These are phyloP conservation scores for Phasianus colchicus DNA, from an alignment of 2,113 vertebrate genomes.

Conservation along the genomic window DNA sequence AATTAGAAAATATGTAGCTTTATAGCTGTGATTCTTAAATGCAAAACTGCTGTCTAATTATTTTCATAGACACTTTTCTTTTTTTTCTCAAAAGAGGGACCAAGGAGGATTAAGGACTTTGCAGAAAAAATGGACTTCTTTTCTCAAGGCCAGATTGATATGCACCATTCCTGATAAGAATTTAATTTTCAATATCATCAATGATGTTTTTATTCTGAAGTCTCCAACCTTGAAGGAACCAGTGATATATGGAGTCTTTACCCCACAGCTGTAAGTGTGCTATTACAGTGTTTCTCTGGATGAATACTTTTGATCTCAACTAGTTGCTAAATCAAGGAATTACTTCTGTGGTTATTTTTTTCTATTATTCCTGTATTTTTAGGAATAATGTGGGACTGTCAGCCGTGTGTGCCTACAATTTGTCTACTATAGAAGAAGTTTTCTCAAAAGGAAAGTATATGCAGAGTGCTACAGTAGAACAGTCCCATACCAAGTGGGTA, in stretches of 20 bases:
- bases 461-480: constrained; percentile 95
- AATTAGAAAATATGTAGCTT: background rate
- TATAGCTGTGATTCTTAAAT: background rate
- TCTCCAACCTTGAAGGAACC: constrained; percentile 82
- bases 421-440: constrained; percentile 87
- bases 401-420: constrained; percentile 91
- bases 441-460: constrained; percentile 96
- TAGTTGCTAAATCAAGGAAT: background rate
- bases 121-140: constrained; percentile 98
- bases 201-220: constrained; percentile 91
- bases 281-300: background rate
- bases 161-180: constrained; percentile 92
- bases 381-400: constrained; percentile 95
- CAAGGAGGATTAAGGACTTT: constrained; percentile 92
- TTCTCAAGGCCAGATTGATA: constrained; percentile 94
- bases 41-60: background rate
- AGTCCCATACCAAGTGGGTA: constrained; percentile 96
- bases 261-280: constrained; percentile 91
- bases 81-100: constrained; percentile 84
- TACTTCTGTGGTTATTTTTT: background rate
- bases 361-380: background rate
- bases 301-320: background rate
- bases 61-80: background rate
- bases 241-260: constrained; percentile 93
- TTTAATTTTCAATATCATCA: constrained; percentile 96